Percentiles rank a stretch among this genome's conserved stretches.
phyloP scores from a whole-genome alignment of 2,113 vertebrate species.

The Odocoileus hemionus region DNA sequence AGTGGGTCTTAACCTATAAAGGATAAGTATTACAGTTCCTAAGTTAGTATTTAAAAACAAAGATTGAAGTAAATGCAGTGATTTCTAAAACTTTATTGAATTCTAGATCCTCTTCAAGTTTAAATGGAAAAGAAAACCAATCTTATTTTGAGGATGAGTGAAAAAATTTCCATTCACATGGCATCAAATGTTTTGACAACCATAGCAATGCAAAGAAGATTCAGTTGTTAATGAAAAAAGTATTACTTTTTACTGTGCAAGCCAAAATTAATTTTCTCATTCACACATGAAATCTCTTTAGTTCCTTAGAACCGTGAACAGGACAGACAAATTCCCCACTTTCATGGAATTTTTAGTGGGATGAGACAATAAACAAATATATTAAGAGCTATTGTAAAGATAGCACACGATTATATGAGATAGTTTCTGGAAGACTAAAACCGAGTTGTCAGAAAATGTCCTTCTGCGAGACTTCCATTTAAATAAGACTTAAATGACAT shows the following conservation, averaged over 20 bases:
- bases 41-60: background rate
- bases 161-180: background rate
- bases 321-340: background rate
- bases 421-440: background rate
- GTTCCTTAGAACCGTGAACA: background rate
- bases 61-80: background rate
- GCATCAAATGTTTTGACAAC: background rate
- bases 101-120: background rate
- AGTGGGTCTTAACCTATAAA: background rate
- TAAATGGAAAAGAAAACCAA: constrained; percentile 21
- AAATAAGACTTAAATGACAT: background rate
- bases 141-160: background rate
- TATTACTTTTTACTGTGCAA: background rate
- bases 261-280: background rate
- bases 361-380: background rate
- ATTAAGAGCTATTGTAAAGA: background rate
- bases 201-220: background rate
- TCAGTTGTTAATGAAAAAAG: background rate
- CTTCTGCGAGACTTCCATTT: background rate
- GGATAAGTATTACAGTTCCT: background rate
- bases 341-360: background rate
- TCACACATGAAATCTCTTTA: background rate
- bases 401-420: background rate
- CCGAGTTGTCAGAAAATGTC: background rate
- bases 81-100: constrained; percentile 11